Percentiles rank a stretch among this genome's conserved stretches.
These are phyloP conservation scores for Engystomops pustulosus DNA, from an alignment of 2,113 vertebrate species.

Conservation along the genomic window DNA sequence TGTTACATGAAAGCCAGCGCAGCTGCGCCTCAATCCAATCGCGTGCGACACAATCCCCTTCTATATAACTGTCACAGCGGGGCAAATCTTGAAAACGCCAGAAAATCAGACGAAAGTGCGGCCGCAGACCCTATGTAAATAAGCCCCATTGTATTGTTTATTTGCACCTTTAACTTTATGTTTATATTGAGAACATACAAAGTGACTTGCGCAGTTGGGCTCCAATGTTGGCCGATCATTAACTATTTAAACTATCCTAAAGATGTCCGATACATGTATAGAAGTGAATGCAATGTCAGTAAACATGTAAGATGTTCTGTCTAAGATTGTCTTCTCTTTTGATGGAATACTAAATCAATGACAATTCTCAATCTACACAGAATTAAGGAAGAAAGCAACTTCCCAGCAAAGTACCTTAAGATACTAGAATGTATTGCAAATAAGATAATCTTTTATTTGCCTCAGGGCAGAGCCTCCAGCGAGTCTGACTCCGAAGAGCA, in stretches of 20 bases:
- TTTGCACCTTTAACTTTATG: no score
- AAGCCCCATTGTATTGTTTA: no score
- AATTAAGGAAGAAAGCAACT: slow-evolving; percentile 62
- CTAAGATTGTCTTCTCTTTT: slow-evolving; percentile 22
- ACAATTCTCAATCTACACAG: slow-evolving; percentile 53
- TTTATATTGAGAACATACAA: no score
- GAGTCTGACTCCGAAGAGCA: not conserved
- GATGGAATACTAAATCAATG: slow-evolving; percentile 47
- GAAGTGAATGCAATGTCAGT: not conserved
- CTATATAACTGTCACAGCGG: no score
- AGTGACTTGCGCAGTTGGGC: no score
- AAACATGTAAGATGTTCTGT: slow-evolving; percentile 36
- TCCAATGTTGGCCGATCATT: not conserved
- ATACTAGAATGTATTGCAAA: slow-evolving; percentile 62
- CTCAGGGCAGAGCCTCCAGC: slow-evolving; percentile 66
- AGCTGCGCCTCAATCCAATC: no score
- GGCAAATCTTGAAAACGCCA: no score
- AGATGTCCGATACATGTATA: not conserved
- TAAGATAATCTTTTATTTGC: slow-evolving; percentile 65
- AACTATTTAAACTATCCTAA: slow-evolving; percentile 7
- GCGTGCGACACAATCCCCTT: no score
- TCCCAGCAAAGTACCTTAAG: slow-evolving; percentile 64
- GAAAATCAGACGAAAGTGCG: no score
- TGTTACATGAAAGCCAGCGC: no score
- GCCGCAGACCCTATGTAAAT: no score